Percentiles rank a stretch among this genome's conserved stretches.
Evolutionary conservation across 2,113 vertebrate genomes (phyloP).

Genomic region (Sinocyclocheilus anophthalmus): DNA sequence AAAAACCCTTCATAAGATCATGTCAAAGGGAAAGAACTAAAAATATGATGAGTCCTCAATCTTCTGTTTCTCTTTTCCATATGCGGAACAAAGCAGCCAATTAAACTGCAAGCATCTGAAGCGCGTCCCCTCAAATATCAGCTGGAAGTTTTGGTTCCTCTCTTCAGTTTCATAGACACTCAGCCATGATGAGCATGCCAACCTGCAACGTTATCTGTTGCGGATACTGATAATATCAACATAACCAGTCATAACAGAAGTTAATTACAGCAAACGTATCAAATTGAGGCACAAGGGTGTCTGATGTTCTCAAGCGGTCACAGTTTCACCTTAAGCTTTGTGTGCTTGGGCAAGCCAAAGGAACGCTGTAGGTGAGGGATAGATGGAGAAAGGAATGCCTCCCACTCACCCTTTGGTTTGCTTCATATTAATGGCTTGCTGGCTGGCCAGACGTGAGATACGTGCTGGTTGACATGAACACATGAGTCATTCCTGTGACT

Average conservation of each 20-base stretch:
- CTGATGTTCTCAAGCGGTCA: neutral
- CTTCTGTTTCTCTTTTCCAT: neutral
- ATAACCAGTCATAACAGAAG: neutral
- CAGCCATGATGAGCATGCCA: neutral
- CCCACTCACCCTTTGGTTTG: neutral
- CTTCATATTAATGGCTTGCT: conserved; percentile 3
- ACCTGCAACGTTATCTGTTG: conserved; percentile 3
- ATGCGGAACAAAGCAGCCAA: conserved; percentile 19
- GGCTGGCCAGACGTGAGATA: neutral
- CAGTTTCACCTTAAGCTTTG: neutral
- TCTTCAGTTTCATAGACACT: conserved; percentile 19
- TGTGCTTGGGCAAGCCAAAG: neutral
- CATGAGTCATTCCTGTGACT: neutral
- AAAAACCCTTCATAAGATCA: neutral
- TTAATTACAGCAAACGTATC: neutral
- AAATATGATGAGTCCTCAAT: neutral
- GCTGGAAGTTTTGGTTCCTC: conserved; percentile 42
- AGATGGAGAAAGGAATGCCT: neutral
- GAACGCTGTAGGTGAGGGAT: neutral
- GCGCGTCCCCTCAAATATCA: conserved; percentile 13
- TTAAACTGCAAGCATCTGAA: conserved; percentile 29
- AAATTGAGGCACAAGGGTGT: neutral
- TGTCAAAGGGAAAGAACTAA: neutral
- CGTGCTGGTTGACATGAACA: neutral
- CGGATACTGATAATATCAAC: neutral